These are phyloP conservation scores for Pantala flavescens DNA, from an alignment of 1,140 invertebrate genomes.

Conservation along the genomic window DNA sequence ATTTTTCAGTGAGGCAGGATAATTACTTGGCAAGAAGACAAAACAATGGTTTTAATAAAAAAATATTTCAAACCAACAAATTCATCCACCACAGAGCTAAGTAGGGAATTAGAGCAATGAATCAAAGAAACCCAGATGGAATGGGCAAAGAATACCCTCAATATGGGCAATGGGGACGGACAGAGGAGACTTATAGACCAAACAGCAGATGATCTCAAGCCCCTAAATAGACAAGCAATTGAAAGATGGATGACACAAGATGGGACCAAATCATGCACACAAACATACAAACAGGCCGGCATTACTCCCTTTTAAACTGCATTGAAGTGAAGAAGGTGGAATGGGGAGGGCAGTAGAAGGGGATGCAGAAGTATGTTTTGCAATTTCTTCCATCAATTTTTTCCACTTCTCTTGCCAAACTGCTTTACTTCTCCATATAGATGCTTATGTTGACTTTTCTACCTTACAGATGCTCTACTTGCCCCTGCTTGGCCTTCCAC, in stretches of 20 bases:
- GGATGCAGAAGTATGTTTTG: neutral
- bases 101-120: neutral
- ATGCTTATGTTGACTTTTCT: neutral
- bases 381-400: neutral
- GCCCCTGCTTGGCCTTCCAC: slow-evolving; percentile 32
- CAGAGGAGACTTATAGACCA: neutral
- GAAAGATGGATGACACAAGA: neutral
- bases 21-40: neutral
- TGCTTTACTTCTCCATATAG: neutral
- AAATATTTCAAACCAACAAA: neutral
- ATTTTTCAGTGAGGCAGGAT: neutral
- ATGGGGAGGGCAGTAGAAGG: neutral
- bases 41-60: neutral
- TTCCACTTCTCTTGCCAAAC: neutral
- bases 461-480: neutral
- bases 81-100: neutral
- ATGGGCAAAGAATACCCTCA: neutral
- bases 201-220: neutral
- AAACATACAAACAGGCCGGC: neutral
- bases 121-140: neutral
- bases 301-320: neutral
- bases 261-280: neutral
- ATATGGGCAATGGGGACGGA: neutral
- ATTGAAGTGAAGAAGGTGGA: neutral
- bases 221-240: neutral